Conservation (phyloP, 2,888 invertebrate species). For the Polia nebulosa region DNA sequence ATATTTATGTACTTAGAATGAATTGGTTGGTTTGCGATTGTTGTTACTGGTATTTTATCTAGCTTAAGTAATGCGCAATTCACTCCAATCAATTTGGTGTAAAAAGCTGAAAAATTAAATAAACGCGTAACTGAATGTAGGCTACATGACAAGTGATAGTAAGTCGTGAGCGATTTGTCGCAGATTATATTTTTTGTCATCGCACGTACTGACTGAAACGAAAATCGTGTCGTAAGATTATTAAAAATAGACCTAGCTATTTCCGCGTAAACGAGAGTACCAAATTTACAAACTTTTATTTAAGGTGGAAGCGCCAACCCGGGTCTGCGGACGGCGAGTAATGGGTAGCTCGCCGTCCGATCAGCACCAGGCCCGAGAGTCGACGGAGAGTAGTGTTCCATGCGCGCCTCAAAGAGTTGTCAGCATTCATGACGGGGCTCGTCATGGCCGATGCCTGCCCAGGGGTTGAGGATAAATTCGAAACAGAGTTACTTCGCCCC, state of each 20-base stretch:
- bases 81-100: constrained; percentile 5
- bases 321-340: no score
- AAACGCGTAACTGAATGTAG: constrained; percentile 2
- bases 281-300: no score
- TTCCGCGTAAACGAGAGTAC: constrained; percentile 46
- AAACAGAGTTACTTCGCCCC: no score
- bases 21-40: not conserved
- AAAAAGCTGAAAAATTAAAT: constrained; percentile 20
- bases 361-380: no score
- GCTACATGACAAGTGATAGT: constrained; percentile 27
- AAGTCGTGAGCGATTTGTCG: constrained; percentile 54
- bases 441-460: no score
- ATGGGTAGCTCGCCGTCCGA: no score
- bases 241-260: constrained; percentile 43
- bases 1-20: not conserved
- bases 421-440: no score
- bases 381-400: no score
- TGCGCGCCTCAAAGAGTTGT: no score
- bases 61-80: constrained; percentile 9
- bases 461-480: no score
- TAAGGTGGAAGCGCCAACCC: no score
- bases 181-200: constrained; percentile 46
- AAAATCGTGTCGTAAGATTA: constrained; percentile 53
- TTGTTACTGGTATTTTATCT: not conserved
- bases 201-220: constrained; percentile 12